Conservation (phyloP, 2,797 vertebrate species). For the Salarias fasciatus region DNA sequence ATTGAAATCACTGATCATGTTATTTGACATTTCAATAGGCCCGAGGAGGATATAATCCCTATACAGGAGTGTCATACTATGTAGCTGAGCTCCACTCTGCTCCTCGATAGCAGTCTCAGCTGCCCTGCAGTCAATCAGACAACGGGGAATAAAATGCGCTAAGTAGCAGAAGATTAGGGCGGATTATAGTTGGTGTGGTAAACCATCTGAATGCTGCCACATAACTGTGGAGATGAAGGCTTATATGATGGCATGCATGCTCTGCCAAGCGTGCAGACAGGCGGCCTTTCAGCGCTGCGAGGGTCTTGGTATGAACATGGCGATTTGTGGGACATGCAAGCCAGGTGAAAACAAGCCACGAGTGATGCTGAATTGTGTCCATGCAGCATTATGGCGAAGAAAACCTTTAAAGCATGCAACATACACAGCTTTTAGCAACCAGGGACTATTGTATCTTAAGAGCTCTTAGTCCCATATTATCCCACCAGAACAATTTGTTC, state of each 20-base stretch:
- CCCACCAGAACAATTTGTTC: too few species aligned
- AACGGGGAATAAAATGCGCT: slow-evolving; percentile 50
- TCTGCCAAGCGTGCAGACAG: slow-evolving; percentile 5
- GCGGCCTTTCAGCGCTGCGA: background rate
- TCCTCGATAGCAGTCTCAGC: slow-evolving; percentile 42
- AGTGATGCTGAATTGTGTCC: too few species aligned
- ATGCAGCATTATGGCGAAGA: too few species aligned
- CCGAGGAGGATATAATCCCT: slow-evolving; percentile 33
- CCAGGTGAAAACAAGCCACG: background rate
- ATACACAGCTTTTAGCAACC: too few species aligned
- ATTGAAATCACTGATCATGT: slow-evolving; percentile 52
- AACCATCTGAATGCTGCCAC: slow-evolving; percentile 47
- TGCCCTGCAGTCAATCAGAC: slow-evolving; percentile 47
- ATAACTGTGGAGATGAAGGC: slow-evolving; percentile 18
- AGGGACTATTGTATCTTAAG: too few species aligned
- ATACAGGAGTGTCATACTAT: slow-evolving; percentile 17
- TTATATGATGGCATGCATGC: slow-evolving; percentile 19
- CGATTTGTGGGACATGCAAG: background rate
- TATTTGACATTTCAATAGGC: slow-evolving; percentile 54
- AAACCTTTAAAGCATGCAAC: too few species aligned
- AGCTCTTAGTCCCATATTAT: too few species aligned
- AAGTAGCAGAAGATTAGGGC: slow-evolving; percentile 52
- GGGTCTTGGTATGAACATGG: background rate
- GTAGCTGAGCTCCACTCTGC: slow-evolving; percentile 13
- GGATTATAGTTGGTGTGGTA: slow-evolving; percentile 45